Percentiles rank a stretch among this genome's conserved stretches.
These are phyloP conservation scores for Melinaea marsaeus DNA, from an alignment of 2,888 invertebrate species.

Conservation along the genomic window DNA sequence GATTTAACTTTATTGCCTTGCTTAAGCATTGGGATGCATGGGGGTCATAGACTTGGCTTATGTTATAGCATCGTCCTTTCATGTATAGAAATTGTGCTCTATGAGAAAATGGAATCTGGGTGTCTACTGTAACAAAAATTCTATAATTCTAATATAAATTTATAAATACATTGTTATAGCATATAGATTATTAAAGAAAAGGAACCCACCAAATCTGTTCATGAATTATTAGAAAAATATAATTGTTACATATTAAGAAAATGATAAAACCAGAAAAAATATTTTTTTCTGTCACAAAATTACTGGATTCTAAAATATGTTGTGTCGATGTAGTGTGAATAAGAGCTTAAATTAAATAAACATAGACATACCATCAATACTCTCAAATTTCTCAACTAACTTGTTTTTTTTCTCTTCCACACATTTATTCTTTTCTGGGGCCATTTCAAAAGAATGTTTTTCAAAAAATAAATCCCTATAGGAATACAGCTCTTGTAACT, in stretches of 20 bases:
- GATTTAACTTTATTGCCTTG: slow-evolving; percentile 90
- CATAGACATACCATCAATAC: slow-evolving; percentile 77
- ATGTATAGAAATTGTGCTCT: slow-evolving; percentile 82
- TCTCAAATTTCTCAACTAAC: slow-evolving; percentile 80
- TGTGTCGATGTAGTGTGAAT: neutral
- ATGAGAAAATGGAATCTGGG: slow-evolving; percentile 50
- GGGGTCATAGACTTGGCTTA: slow-evolving; percentile 81
- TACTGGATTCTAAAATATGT: too few relatives aligned
- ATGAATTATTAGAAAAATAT: too few relatives aligned
- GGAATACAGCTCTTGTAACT: slow-evolving; percentile 80
- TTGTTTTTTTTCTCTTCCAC: slow-evolving; percentile 80
- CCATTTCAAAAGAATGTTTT: slow-evolving; percentile 82
- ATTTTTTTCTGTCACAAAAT: too few relatives aligned
- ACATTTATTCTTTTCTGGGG: slow-evolving; percentile 80
- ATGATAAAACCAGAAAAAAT: too few relatives aligned
- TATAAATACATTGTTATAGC: too few relatives aligned
- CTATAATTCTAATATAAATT: neutral
- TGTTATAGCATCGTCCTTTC: slow-evolving; percentile 86
- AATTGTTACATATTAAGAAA: slow-evolving; percentile 2
- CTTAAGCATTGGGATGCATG: slow-evolving; percentile 86
- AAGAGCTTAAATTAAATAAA: neutral
- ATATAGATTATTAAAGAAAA: too few relatives aligned
- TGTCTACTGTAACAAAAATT: slow-evolving; percentile 41
- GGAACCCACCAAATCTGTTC: too few relatives aligned
- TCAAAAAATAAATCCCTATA: slow-evolving; percentile 90